Percentiles rank a stretch among this genome's conserved stretches.
phyloP scores from a whole-genome alignment of 1,140 invertebrate species.

The Eriocheir sinensis region DNA sequence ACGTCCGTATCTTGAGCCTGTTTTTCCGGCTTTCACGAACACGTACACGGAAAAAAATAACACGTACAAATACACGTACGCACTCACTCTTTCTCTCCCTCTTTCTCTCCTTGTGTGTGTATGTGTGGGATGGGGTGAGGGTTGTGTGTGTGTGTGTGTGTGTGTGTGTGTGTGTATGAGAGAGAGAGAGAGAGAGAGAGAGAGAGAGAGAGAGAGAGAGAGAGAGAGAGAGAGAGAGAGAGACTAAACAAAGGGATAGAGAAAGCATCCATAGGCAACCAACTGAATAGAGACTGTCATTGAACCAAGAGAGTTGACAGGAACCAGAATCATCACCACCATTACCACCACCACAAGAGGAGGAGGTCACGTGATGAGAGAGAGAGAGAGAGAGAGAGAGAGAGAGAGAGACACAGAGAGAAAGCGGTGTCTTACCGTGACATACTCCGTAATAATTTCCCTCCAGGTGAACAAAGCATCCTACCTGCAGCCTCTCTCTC shows the following conservation, averaged over 20 bases:
- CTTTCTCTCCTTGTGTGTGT: background rate
- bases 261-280: background rate
- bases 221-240: background rate
- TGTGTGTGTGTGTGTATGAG: background rate
- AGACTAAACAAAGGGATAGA: background rate
- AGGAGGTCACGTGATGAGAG: background rate
- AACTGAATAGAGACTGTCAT: background rate
- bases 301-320: background rate
- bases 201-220: background rate
- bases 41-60: too few species aligned
- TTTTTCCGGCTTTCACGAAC: background rate
- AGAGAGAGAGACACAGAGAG: too few species aligned
- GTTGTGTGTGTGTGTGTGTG: background rate
- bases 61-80: too few species aligned
- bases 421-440: too few species aligned
- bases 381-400: too few species aligned
- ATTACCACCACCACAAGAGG: background rate
- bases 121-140: too few species aligned
- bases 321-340: background rate
- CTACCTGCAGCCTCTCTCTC: background rate
- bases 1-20: background rate
- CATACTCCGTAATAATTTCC: background rate
- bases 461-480: slow-evolving; percentile 3
- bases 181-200: slow-evolving; percentile 1
- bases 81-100: too few species aligned